These are phyloP conservation scores for Drosophila borealis DNA, from an alignment of 2,888 invertebrate genomes.

Conservation along the genomic window DNA sequence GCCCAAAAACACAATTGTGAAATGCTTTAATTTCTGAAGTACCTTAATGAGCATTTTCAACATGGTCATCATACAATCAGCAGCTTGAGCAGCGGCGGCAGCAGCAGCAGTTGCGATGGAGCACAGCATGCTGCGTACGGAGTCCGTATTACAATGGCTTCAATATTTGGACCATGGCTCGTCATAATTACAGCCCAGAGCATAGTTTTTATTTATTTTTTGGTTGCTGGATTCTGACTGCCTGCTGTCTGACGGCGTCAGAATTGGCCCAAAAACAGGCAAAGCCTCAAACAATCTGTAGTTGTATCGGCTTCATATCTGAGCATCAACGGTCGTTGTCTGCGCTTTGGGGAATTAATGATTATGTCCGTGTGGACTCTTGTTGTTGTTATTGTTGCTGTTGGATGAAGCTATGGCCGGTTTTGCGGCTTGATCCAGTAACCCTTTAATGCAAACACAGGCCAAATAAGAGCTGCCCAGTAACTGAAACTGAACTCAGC, in stretches of 20 bases:
- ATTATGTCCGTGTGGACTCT: conserved; percentile 46
- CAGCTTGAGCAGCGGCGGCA: conserved; percentile 21
- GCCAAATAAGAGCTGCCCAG: conserved; percentile 26
- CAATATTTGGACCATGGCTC: conserved; percentile 74
- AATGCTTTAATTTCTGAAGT: conserved; percentile 81
- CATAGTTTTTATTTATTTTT: conserved; percentile 35
- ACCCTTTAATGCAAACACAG: conserved; percentile 71
- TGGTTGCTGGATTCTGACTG: conserved; percentile 38
- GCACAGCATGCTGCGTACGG: conserved; percentile 36
- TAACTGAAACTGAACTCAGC: conserved; percentile 49
- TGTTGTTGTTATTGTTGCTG: not conserved
- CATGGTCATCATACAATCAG: conserved; percentile 82
- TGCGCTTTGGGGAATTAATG: conserved; percentile 76
- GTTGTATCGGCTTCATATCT: conserved; percentile 62
- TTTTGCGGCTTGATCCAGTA: conserved; percentile 76
- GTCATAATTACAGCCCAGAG: conserved; percentile 77
- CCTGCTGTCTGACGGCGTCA: conserved; percentile 15
- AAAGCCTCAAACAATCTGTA: conserved; percentile 63
- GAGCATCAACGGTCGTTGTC: conserved; percentile 55
- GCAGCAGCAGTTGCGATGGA: conserved; percentile 18
- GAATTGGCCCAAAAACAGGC: conserved; percentile 26
- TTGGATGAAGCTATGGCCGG: conserved; percentile 26
- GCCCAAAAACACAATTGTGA: conserved; percentile 76
- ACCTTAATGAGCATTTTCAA: conserved; percentile 82
- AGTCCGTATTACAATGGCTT: conserved; percentile 59